phyloP scores from a whole-genome alignment of 2,797 vertebrate genomes.

The Lophius americanus region DNA sequence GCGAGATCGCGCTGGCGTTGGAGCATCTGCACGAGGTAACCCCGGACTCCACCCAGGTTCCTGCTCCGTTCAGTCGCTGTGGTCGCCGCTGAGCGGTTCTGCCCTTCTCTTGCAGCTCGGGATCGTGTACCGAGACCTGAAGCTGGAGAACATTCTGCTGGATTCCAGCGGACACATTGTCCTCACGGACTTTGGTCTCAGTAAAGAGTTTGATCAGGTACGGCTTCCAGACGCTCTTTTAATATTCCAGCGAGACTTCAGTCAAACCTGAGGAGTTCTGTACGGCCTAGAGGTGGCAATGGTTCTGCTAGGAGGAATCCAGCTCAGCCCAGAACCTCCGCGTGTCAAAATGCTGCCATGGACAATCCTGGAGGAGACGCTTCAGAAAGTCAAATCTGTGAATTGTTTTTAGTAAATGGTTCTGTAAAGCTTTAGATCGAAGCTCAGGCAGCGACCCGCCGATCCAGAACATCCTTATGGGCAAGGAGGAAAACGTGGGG shows the following conservation, averaged over 20 bases:
- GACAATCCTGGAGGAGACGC: too few relatives aligned
- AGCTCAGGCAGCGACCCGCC: too few relatives aligned
- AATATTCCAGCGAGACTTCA: too few relatives aligned
- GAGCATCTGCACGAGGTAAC: slow-evolving; percentile 97
- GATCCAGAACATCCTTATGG: too few relatives aligned
- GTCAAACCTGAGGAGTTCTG: not conserved
- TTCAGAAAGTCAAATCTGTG: too few relatives aligned
- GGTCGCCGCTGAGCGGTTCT: not conserved
- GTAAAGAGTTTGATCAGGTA: slow-evolving; percentile 99
- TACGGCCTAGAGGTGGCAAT: too few relatives aligned
- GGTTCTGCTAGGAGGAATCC: too few relatives aligned
- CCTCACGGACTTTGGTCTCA: slow-evolving; percentile 97
- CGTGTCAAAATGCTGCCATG: too few relatives aligned
- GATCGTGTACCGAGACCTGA: slow-evolving; percentile 97
- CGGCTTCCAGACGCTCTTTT: slow-evolving; percentile 38
- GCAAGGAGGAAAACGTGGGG: too few relatives aligned
- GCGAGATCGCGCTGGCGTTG: slow-evolving; percentile 94
- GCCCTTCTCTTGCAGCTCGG: slow-evolving; percentile 86
- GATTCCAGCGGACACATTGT: slow-evolving; percentile 96
- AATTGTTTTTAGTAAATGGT: too few relatives aligned
- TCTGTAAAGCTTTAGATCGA: too few relatives aligned
- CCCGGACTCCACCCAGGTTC: not conserved
- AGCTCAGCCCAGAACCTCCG: too few relatives aligned
- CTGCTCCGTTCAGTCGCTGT: not conserved
- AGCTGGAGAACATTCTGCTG: slow-evolving; percentile 97